A percentile compares a stretch with the other conserved stretches of the same genome.
Conservation (phyloP, 37 sponge, comb jelly and placozoan species). For the Crambe crambe region DNA sequence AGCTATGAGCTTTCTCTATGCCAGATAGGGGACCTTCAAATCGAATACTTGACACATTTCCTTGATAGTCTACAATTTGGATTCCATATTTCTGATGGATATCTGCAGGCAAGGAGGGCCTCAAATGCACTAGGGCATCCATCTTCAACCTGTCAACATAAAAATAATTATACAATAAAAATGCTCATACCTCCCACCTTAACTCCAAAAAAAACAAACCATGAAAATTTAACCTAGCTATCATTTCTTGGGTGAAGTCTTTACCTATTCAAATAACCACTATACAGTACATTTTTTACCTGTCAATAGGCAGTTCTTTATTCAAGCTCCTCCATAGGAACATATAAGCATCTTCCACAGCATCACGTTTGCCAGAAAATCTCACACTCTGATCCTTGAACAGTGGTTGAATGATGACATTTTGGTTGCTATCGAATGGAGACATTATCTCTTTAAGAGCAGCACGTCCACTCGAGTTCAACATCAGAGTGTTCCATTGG, state of each 20-base stretch:
- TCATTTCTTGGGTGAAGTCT: too few relatives aligned
- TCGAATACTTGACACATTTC: neutral
- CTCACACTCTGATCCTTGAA: slow-evolving; percentile 5
- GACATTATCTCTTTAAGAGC: slow-evolving; percentile 30
- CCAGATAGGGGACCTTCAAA: slow-evolving; percentile 15
- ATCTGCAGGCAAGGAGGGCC: slow-evolving; percentile 6
- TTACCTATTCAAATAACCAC: too few relatives aligned
- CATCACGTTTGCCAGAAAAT: slow-evolving; percentile 42
- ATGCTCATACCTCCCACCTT: too few relatives aligned
- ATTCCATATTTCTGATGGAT: slow-evolving; percentile 15
- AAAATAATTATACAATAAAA: too few relatives aligned
- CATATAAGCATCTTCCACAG: slow-evolving; percentile 37
- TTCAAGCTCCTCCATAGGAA: slow-evolving; percentile 19
- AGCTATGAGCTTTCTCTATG: slow-evolving; percentile 5
- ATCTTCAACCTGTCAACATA: slow-evolving; percentile 20
- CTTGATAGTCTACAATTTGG: slow-evolving; percentile 3
- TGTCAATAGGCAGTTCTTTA: slow-evolving; percentile 42
- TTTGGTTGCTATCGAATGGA: slow-evolving; percentile 54
- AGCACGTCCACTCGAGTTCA: slow-evolving; percentile 7
- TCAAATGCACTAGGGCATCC: slow-evolving; percentile 12
- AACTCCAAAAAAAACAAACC: too few relatives aligned
- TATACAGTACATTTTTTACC: too few relatives aligned
- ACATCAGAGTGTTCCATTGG: slow-evolving; percentile 54
- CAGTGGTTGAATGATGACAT: slow-evolving; percentile 30
- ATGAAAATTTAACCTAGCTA: too few relatives aligned